Base-by-base conservation (phyloP, 2,888 invertebrate genomes). In the Pseudococcus viburni region DNA sequence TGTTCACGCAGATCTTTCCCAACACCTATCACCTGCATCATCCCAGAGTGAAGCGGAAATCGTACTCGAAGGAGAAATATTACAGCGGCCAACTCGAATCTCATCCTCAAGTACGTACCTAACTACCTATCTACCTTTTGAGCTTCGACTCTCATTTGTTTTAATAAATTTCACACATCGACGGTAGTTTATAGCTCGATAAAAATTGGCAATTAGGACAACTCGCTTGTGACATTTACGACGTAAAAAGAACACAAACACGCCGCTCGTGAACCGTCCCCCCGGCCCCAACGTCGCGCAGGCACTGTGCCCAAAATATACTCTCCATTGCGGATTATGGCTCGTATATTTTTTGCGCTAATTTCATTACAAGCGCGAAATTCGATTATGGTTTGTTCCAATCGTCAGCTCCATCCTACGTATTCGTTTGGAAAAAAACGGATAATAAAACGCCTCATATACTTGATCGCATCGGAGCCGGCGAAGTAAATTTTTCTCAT, bases 21-120 rank as follows among this genome's bases (percentile, higher is more conserved):
- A 95, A 96, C 92, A 95, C 96, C 92, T 97, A 95, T 92, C 96
- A 96, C 92, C 95, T 98, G 92, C 94, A 95, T 90, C 97, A 98
- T 92, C 94, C 94, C 91, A 94, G 94, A 90, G 94, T 98, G 90
- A 93, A 94, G 89, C 96, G 96, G 92, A 93, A 98, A 90, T 87
- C 87, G 22, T 33, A 26, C 15, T 11, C 73, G 12, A 77, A 77
- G 80, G 88, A 88, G 42, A 4, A 39, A 73, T 84, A 68, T 55
- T 89, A 64, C 42, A 88, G 42, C n/a, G 64, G 42, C 9, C 22
- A 64, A n/a, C 73, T 89, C 19, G 42, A 19, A 73, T 9, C 64
- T 42, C 84, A 85, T 83, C 51, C 64, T 39, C 48, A 83, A 51
- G 88, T 80, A 64, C 88, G 87, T 39, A 86, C 46, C 22, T 39